A percentile compares a stretch with the other conserved stretches of the same genome.
phyloP scores from a whole-genome alignment of 1,140 invertebrate genomes.

The Rhyacophila brunnea region DNA sequence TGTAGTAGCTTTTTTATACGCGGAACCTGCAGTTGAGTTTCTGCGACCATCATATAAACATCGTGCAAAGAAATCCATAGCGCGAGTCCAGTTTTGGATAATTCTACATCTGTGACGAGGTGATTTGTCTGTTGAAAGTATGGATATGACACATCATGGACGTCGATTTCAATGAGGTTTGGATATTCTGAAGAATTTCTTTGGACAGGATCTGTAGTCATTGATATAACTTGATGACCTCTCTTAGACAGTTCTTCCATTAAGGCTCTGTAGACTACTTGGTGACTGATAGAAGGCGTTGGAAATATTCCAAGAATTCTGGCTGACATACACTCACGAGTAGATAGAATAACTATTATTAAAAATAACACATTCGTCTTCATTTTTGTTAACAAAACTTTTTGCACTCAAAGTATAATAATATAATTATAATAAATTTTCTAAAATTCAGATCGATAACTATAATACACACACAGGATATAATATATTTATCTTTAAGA shows the following conservation, averaged over 20 bases:
- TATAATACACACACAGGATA: too few species aligned
- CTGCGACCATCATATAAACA: slow-evolving; percentile 14
- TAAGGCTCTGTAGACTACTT: slow-evolving; percentile 51
- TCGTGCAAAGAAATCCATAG: slow-evolving; percentile 3
- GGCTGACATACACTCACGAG: too few species aligned
- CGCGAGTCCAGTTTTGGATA: too few species aligned
- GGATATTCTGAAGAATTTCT: slow-evolving; percentile 33
- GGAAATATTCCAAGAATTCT: slow-evolving; percentile 55
- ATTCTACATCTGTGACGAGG: slow-evolving; percentile 19
- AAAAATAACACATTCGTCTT: too few species aligned
- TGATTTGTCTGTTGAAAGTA: slow-evolving; percentile 6
- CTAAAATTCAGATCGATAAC: too few species aligned
- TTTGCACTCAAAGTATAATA: too few species aligned
- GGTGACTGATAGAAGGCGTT: slow-evolving; percentile 57
- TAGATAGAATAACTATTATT: too few species aligned
- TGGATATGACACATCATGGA: slow-evolving; percentile 41
- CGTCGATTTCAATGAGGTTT: slow-evolving; percentile 45
- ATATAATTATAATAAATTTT: too few species aligned
- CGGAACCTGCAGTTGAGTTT: slow-evolving; percentile 35
- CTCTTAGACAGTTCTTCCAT: slow-evolving; percentile 45
- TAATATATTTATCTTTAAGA: too few species aligned
- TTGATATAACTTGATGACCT: slow-evolving; percentile 51
- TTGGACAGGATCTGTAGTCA: slow-evolving; percentile 43
- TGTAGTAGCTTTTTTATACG: slow-evolving; percentile 39
- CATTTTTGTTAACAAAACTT: too few species aligned